Evolutionary conservation across 2,113 vertebrate genomes (phyloP).

Genomic region (Pelusios castaneus): DNA sequence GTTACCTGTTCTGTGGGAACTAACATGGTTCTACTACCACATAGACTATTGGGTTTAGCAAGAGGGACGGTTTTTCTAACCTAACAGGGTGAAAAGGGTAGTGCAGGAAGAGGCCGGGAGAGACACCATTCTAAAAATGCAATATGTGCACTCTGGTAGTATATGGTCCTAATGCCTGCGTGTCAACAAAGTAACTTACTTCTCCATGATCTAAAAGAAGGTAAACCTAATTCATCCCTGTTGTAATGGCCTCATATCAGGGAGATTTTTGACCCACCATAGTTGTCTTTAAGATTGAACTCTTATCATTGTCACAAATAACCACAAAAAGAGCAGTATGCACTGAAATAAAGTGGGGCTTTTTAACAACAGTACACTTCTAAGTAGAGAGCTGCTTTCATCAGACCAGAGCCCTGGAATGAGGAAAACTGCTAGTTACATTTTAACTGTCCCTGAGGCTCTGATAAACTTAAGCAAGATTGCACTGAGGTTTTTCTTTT

Average conservation of each 20-base stretch:
- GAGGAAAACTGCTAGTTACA: neutral
- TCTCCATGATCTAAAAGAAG: neutral
- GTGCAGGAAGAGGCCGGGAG: conserved; percentile 12
- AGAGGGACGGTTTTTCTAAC: neutral
- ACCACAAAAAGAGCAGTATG: conserved; percentile 25
- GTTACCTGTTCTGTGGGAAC: conserved; percentile 29
- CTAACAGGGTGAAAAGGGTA: neutral
- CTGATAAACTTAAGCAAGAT: neutral
- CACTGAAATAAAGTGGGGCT: conserved; percentile 10
- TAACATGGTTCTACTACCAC: conserved; percentile 27
- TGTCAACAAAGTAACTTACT: neutral
- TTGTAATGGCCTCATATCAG: neutral
- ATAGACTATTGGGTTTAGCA: neutral
- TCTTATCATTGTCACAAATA: neutral
- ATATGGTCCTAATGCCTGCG: neutral
- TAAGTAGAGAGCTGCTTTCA: neutral
- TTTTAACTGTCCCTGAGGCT: conserved; percentile 36
- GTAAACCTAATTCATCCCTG: neutral
- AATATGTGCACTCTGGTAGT: neutral
- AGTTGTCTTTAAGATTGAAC: neutral
- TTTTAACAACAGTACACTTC: neutral
- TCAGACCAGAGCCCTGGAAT: neutral
- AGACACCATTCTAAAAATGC: neutral
- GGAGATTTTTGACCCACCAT: neutral
- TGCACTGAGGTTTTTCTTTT: conserved; percentile 4